Evolutionary conservation across 2,113 vertebrate species (phyloP), one percentile per base, ranked within the genome.

Genomic region (Megatriorchis doriae): DNA sequence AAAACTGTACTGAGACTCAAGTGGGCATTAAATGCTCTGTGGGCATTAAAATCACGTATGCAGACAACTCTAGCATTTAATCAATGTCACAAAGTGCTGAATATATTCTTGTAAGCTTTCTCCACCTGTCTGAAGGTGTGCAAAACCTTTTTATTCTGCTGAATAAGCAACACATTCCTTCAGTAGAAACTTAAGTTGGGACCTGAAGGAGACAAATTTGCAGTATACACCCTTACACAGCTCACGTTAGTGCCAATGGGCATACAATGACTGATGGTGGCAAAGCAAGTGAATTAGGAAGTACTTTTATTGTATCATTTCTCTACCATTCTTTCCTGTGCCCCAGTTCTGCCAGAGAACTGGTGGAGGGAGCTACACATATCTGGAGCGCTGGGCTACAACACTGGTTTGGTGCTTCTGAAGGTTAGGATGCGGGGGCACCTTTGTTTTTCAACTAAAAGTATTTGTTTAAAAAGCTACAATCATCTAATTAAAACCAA

Each of bases 381-480:
- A 42, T 14, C 61, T 50, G 27, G 25, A 82, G 10, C 18, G 34
- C 58, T 36, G 9, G 25, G 62, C 62, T 95, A 65, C 53, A 83
- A 16, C 18, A 42, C 18, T 40, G 20, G 5, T 81, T 74, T 45
- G 52, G n/a, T 56, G 14, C 20, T 78, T 74, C 42, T 36, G 12
- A 62, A 83, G 38, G 52, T 7, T 62, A n/a, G 2, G 2, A 4
- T 1, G 1, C 11, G 11, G 20, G 12, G 3, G 5, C 8, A 16
- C 16, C 53, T 25, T 2, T 38, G 25, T 9, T 94, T 84, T 91
- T 55, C 38, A 66, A 22, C 53, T 70, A 32, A 10, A 90, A 90
- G 23, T 56, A 47, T 72, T 34, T 79, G 14, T n/a, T 96, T 40
- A 52, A 88, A 91, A 82, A 87, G 20, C 14, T 74, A n/a, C 16